These are phyloP conservation scores for Cuniculus paca DNA, from an alignment of 2,797 vertebrate genomes.

Conservation along the genomic window DNA sequence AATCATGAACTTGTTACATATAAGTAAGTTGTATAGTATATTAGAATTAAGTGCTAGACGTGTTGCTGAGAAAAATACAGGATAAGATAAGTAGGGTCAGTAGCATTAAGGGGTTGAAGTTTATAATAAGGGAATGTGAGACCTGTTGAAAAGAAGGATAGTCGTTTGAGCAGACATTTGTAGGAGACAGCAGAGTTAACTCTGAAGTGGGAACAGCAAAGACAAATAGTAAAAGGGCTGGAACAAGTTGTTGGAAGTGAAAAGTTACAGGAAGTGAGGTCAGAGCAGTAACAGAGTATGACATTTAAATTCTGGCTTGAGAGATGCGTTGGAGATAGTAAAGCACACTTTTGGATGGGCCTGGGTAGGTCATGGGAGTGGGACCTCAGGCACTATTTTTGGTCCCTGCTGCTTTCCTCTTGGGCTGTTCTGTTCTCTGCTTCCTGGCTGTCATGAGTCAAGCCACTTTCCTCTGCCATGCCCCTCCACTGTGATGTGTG, in stretches of 20 bases:
- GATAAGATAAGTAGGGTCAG: background rate
- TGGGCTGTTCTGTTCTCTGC: background rate
- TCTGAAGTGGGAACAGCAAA: background rate
- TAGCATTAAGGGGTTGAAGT: background rate
- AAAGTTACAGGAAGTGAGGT: background rate
- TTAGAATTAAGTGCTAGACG: background rate
- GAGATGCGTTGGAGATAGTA: background rate
- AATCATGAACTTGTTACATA: background rate
- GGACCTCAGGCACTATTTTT: background rate
- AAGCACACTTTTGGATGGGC: background rate
- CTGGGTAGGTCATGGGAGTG: background rate
- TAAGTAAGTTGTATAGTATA: background rate
- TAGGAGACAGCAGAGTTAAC: background rate
- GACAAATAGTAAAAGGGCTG: background rate
- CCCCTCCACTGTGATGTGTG: background rate
- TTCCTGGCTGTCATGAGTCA: background rate
- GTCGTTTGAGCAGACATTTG: background rate
- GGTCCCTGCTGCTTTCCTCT: background rate
- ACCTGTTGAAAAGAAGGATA: conserved; percentile 11
- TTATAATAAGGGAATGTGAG: background rate
- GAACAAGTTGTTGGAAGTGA: background rate
- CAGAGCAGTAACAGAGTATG: background rate
- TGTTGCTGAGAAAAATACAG: background rate
- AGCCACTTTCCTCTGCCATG: background rate
- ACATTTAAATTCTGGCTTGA: background rate